phyloP scores from a whole-genome alignment of 2,888 invertebrate genomes.

The Octonoba sinensis region DNA sequence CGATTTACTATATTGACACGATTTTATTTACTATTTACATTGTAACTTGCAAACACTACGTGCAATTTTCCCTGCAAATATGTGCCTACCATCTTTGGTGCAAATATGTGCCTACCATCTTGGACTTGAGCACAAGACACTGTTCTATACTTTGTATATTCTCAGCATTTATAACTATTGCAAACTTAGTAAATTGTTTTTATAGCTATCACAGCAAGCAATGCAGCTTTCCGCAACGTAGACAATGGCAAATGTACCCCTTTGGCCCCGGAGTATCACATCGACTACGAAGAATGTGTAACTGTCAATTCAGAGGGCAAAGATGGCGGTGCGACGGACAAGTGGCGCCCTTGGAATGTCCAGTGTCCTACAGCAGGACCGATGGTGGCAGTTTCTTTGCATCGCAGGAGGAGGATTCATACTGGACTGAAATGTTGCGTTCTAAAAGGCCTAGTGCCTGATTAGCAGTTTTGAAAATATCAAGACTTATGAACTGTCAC shows the following conservation, averaged over 20 bases:
- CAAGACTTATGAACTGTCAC: background rate
- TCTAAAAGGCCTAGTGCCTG: slow-evolving; percentile 33
- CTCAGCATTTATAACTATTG: too few species aligned
- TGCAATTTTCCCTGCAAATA: too few species aligned
- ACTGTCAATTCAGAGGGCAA: slow-evolving; percentile 48
- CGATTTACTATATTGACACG: too few species aligned
- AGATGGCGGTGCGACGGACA: slow-evolving; percentile 42
- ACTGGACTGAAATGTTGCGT: slow-evolving; percentile 55
- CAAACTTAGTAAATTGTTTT: background rate
- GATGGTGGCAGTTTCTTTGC: slow-evolving; percentile 50
- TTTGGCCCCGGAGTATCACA: slow-evolving; percentile 27
- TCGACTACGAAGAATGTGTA: slow-evolving; percentile 57
- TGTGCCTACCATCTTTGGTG: too few species aligned
- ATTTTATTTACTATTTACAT: too few species aligned
- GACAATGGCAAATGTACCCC: slow-evolving; percentile 59
- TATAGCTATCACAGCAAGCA: slow-evolving; percentile 48
- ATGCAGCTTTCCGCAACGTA: slow-evolving; percentile 58
- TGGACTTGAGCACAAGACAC: too few species aligned
- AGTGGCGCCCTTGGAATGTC: slow-evolving; percentile 59
- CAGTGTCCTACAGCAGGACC: slow-evolving; percentile 51
- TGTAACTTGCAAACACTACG: too few species aligned
- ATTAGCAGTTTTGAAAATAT: background rate
- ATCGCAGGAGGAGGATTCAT: slow-evolving; percentile 43
- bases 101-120: too few species aligned
- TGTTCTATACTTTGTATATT: too few species aligned